Evolutionary conservation across 2,888 invertebrate species (phyloP), one percentile per base, ranked within the genome.

Genomic region (Eupithecia subumbrata): DNA sequence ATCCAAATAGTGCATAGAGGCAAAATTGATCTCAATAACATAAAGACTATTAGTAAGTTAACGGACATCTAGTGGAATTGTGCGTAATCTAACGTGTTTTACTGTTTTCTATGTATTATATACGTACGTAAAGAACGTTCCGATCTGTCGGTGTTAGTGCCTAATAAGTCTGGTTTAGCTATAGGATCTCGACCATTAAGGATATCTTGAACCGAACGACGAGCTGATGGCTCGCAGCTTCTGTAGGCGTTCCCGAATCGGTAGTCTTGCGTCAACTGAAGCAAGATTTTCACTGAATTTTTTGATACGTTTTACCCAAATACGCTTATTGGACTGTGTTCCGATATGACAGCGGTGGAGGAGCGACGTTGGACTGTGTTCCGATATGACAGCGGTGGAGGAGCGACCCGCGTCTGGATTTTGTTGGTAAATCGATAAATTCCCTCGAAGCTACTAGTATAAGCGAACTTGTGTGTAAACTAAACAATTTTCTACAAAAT

Each of bases 21-120:
- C 91, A 90, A 90, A 90, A 90, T 90, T 95, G 94, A 95, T 95
- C 94, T 95, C 94, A 95, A 88, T 94, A 91, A 89, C 90, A 91
- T 91, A 92, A 91, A 91, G 91, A 93, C 92, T 92, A 91, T 87
- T 84, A 85, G 11, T 89, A 88, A 88, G 85, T 89, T 86, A 89
- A 88, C 86, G 90, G 91, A 92, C 92, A 86, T 90, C 88, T 93
- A 93, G 94, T 93, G 94, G 92, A 94, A 94, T 93, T 93, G 94
- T 94, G 93, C 90, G 87, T 91, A 88, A 88, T 85, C 86, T 87
- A 88, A 89, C 88, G 89, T 90, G 89, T 91, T 91, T 90, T 89
- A 89, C 90, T 89, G 90, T 93, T 92, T 92, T 92, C 92, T 92
- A 93, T 93, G 92, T 93, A 91, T 90, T 90, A 90, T 92, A 90